Base-by-base conservation (phyloP, 2,888 invertebrate genomes). In the Crocallis elinguaria region DNA sequence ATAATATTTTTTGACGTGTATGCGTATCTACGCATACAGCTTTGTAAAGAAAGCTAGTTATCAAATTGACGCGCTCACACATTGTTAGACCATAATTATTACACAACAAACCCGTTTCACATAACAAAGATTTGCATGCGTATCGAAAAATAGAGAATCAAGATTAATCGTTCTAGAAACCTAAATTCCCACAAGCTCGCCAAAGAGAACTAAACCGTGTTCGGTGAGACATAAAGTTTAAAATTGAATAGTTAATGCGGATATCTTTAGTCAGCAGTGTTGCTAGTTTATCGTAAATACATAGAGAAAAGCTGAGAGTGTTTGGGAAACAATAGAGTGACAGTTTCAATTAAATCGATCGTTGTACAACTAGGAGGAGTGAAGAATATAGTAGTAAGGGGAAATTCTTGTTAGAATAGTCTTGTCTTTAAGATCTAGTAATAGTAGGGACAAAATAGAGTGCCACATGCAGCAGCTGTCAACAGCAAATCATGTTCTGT, bases 281-380 rank as follows among this genome's bases (percentile, higher is more conserved):
- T 13, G 29, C n/a, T 27, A 0, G 16, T 38, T 16, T 29, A 19
- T 38, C 7, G n/a, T 30, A 38, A 35, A 49, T 14, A 35, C 29
- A 56, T 55, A 59, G 42, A 42, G 62, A 71, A 73, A 75, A 73
- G 71, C 60, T 60, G 66, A 68, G 71, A 75, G 69, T 64, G 63
- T 66, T 68, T 73, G 60, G 57, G 67, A 66, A 71, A 72, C 59
- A 60, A 46, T 45, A 12, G 50, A 51, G 65, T 65, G 66, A 62
- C 64, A 64, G 64, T 58, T 60, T 49, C 63, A 67, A 71, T 71
- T 70, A 73, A 50, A 60, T 58, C 19, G 58, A 59, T 57, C 37
- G 37, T 50, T 48, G 36, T 51, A 48, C 43, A 37, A 57, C 57
- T 41, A 25, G 25, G 11, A 16, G 35, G 37, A 5, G 50, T 23